Percentiles rank a stretch among this genome's conserved stretches.
These are phyloP conservation scores for Aplysina aerophoba DNA, from an alignment of 37 sponge, comb jelly and placozoan species.

Conservation along the genomic window DNA sequence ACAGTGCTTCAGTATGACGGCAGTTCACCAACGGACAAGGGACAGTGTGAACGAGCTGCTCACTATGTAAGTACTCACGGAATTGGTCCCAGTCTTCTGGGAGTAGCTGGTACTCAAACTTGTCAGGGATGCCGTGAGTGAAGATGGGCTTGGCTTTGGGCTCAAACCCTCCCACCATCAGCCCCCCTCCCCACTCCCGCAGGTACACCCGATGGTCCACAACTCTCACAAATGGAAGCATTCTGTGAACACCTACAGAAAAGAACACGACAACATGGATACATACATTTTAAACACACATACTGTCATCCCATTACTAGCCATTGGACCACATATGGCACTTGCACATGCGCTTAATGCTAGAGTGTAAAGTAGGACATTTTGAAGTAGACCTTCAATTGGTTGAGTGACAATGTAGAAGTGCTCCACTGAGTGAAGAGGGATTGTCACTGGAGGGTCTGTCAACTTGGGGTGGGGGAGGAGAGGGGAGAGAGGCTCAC, in stretches of 20 bases:
- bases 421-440: conserved; percentile 60
- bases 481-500: no score
- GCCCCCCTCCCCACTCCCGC: conserved; percentile 63
- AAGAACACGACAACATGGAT: no score
- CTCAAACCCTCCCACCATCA: conserved; percentile 62
- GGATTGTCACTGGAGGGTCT: conserved; percentile 50
- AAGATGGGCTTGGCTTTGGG: conserved; percentile 44
- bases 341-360: not conserved
- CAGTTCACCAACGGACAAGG: not conserved
- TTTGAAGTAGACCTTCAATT: conserved; percentile 34
- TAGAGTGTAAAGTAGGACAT: not conserved
- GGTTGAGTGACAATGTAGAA: conserved; percentile 71
- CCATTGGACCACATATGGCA: no score
- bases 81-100: conserved; percentile 73
- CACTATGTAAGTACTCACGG: not conserved
- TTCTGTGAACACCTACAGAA: conserved; percentile 34
- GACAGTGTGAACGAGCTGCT: no score
- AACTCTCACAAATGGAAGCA: conserved; percentile 54
- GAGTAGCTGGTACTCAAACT: conserved; percentile 61
- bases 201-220: conserved; percentile 32
- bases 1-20: no score
- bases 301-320: no score
- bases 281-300: no score
- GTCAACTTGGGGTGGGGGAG: conserved; percentile 3
- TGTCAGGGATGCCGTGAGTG: conserved; percentile 38